Evolutionary conservation across 2,113 vertebrate genomes (phyloP).

Genomic region (Toxotes jaculatrix): DNA sequence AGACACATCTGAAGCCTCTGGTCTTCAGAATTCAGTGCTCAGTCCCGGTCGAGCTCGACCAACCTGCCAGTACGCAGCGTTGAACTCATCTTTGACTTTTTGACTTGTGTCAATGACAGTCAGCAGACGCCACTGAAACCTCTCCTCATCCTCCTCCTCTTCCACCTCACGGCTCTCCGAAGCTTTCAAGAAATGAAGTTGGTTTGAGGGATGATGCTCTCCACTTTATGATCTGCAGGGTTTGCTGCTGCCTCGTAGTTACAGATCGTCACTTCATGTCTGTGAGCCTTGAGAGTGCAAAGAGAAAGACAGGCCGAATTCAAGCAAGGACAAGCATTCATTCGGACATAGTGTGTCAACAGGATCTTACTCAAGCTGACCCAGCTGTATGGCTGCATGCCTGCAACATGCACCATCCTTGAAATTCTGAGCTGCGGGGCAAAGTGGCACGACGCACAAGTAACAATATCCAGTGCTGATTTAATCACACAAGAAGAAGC

Average conservation of each 20-base stretch:
- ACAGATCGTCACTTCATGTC: constrained; percentile 97
- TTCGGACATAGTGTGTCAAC: too few relatives aligned
- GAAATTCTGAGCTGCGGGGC: too few relatives aligned
- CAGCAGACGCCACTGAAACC: constrained; percentile 33
- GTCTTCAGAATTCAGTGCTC: constrained; percentile 38
- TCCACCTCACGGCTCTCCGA: neutral
- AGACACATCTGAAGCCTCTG: constrained; percentile 28
- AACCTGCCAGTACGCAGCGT: constrained; percentile 16
- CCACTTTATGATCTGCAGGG: constrained; percentile 93
- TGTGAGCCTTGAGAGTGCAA: constrained; percentile 84
- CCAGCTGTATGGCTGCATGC: too few relatives aligned
- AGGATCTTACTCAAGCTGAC: too few relatives aligned
- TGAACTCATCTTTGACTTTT: constrained; percentile 40
- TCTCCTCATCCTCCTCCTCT: neutral
- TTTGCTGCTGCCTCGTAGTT: constrained; percentile 95
- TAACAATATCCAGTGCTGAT: neutral
- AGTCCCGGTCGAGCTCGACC: constrained; percentile 21
- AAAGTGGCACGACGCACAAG: too few relatives aligned
- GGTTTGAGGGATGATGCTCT: constrained; percentile 90
- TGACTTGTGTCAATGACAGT: constrained; percentile 9
- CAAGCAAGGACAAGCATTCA: neutral
- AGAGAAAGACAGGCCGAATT: neutral
- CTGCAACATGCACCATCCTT: too few relatives aligned
- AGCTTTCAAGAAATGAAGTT: constrained; percentile 92
- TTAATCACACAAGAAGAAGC: neutral